These are phyloP conservation scores for Holacanthus passer DNA, from an alignment of 2,113 vertebrate genomes.

Conservation along the genomic window DNA sequence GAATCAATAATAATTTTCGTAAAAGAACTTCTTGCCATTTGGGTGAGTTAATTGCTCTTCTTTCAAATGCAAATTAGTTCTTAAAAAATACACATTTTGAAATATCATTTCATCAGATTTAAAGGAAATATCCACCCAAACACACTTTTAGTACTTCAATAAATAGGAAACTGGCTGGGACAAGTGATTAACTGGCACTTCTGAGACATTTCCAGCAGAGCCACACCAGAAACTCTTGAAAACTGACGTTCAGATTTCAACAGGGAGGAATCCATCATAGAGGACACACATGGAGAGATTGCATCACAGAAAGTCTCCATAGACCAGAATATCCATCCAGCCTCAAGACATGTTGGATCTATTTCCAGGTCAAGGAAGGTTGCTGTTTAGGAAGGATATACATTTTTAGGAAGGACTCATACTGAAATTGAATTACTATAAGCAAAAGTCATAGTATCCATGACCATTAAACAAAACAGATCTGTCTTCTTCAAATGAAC, in stretches of 20 bases:
- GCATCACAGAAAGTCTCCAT: not conserved
- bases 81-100: slow-evolving; percentile 23
- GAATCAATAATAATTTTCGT: slow-evolving; percentile 18
- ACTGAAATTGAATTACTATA: not conserved
- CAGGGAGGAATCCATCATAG: slow-evolving; percentile 24
- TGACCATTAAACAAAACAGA: not conserved
- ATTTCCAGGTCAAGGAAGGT: not conserved
- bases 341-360: not conserved
- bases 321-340: not conserved
- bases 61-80: slow-evolving; percentile 57
- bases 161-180: slow-evolving; percentile 41
- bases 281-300: no score
- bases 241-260: slow-evolving; percentile 23
- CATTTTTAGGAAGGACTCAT: not conserved
- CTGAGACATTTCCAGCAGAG: slow-evolving; percentile 48
- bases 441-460: not conserved
- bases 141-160: slow-evolving; percentile 36
- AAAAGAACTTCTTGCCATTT: slow-evolving; percentile 12
- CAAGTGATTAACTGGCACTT: slow-evolving; percentile 47
- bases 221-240: slow-evolving; percentile 12
- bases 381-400: not conserved
- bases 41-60: slow-evolving; percentile 26
- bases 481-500: not conserved
- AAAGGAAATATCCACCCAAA: slow-evolving; percentile 25
- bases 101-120: slow-evolving; percentile 37